Base-by-base conservation (phyloP, 2,888 invertebrate species). In the Pheosia tremula region DNA sequence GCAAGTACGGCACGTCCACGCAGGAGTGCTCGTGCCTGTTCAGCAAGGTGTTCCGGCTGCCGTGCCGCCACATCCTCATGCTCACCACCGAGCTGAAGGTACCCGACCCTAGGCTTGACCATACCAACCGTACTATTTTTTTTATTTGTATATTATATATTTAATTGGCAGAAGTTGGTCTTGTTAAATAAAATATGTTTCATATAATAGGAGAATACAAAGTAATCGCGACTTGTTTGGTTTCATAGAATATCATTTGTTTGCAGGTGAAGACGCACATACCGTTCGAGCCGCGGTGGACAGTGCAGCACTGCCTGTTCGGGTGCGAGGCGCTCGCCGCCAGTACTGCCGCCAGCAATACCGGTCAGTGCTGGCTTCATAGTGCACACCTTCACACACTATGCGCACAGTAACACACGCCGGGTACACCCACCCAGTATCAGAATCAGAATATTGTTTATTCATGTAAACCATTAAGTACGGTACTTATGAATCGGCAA, bases 211-310 rank as follows among this genome's bases (percentile, higher is more conserved):
- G 24, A 24, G 24, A 24, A 24, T 24, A 24, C 24, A 24, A 24
- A 24, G 24, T 24, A 24, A 24, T 24, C 24, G 24, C 24, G 24
- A 24, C 24, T 24, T 24, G 24, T 24, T 24, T 24, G 24, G 24
- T 24, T 24, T 24, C 24, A 24, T 24, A 24, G 5, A 41, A 41
- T 8, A 41, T 41, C 5, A 5, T 75, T 78, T 5, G 54, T 54
- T n/a, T 6, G 3, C 77, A 94, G 94, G 93, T 94, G 1, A 94
- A 94, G 67, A 94, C 94, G 0, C 94, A 94, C 71, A 94, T 94
- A 37, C 94, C 94, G 0, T 94, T 94, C 77, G 94, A 94, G 80
- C 93, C 94, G 0, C 85, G 94, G 0, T 94, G 94, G 94, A 94
- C 94, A 39, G 94, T 94, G 0, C 94, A 94, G 52, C 93, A 94